Base-by-base conservation (phyloP, 2,797 vertebrate genomes). In the Gambusia yucatana region DNA sequence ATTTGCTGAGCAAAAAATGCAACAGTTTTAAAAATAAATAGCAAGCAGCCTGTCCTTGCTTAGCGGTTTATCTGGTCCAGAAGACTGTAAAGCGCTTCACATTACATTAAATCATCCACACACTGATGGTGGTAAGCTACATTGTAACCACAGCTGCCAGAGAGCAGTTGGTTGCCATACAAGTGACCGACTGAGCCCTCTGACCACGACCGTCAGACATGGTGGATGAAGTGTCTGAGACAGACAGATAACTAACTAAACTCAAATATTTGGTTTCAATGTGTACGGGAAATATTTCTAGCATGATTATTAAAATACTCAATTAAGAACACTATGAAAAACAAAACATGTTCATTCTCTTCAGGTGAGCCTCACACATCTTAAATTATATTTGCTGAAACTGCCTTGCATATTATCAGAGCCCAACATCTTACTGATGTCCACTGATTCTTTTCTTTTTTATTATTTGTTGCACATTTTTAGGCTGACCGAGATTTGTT, bases 401-500 rank as follows among this genome's bases (percentile, higher is more conserved):
- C 25, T 57, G n/a, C 10, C 3, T 28, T 13, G 55, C 55, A n/a
- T 57, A 57, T 28, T 14, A 28, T 13, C 25, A 28, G 55, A 57
- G 5, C 28, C 28, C 13, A 33, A 16, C 5, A 33, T 61, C 57
- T 61, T 7, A 59, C 28, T n/a, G 28, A 30, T 59, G 57, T 16
- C 14, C 57, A 33, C 16, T 3, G 3, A 25, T 55, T 10, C 1
- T 55, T 55, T n/a, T 25, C 9, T 55, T 55, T 55, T 59, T 30
- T 6, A 59, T 30, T 41, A 22, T 43, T 39, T 57, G 2, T 17
- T 43, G 3, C 33, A 43, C 2, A 1, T 30, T 33, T 59, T 11
- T 36, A 63, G 28, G 71, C 72, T 65, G 28, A 57, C 10, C 25
- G 33, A 57, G 69, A 74, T 72, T 78, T 83, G 46, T 77, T 65